Base-by-base conservation (phyloP, 2,888 invertebrate species). In the Ctena decussata region DNA sequence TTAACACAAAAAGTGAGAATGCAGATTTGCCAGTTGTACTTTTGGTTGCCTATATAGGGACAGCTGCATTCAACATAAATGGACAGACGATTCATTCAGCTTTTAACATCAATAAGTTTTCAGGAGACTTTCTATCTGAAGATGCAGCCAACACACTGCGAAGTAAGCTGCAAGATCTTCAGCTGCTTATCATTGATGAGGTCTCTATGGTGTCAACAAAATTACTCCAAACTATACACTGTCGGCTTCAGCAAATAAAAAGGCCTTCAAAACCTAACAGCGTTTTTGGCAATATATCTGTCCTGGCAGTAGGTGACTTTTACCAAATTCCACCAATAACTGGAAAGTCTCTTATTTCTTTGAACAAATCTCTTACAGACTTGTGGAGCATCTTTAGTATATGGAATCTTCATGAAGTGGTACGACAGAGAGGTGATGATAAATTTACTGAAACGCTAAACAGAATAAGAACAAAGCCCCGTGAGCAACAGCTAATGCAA, bases 251-350 rank as follows among this genome's bases (percentile, higher is more conserved):
- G 82, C 93, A 95, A 92, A 94, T 84, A 44, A 88, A 82, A 73
- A 32, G 57, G 84, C 65, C 73, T 11, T 75, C 24, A 8, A 21
- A 69, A 21, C 57, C 75, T 18, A 87, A 92, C 76, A 72, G 86
- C 81, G 69, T 70, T 21, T 95, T 95, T 91, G 94, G 95, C 24
- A 93, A 94, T 27, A 70, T 94, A 5, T 94, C 94, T 15, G 87
- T 95, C 11, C 79, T 95, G 18, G 86, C 92, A 21, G 91, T 95
- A 70, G 95, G 95, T 30, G 95, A 95, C 82, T 90, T 95, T 15
- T 88, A 92, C 86, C 94, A 95, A 87, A 84, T 94, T 46, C 92
- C 93, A 30, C 94, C 94, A 21, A 93, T 95, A 15, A 27, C 32
- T 24, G 86, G 87, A 44, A 93, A 93, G 44, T 49, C 72, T 27